Evolutionary conservation across 64 coral and sea anemone genomes (phyloP).

Genomic region (Stichodactyla mertensii): DNA sequence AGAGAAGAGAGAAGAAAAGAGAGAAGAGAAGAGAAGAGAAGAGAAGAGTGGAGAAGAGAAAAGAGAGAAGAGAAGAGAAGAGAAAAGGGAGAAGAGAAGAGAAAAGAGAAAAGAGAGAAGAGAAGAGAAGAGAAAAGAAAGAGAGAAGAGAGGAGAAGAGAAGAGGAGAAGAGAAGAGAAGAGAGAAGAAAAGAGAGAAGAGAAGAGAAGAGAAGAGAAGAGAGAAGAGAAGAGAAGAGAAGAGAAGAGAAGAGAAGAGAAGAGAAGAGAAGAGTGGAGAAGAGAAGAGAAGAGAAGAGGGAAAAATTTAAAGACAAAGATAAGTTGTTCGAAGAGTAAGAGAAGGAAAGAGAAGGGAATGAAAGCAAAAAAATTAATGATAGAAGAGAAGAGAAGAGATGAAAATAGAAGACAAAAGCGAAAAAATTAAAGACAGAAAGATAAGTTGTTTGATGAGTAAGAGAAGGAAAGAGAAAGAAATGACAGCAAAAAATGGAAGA

Average conservation of each 20-base stretch:
- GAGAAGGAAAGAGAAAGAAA: conserved; percentile 11
- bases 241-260: neutral
- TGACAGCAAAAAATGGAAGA: too few relatives aligned
- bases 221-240: too few relatives aligned
- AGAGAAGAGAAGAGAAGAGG: neutral
- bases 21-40: neutral
- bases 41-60: too few relatives aligned
- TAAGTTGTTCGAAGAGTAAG: too few relatives aligned
- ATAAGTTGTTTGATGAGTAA: neutral
- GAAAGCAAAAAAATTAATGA: too few relatives aligned
- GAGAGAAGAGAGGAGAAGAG: neutral
- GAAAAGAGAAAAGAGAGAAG: neutral
- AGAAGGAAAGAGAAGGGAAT: neutral
- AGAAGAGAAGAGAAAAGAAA: neutral
- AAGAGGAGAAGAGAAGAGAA: neutral
- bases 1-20: neutral
- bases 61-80: conserved; percentile 11
- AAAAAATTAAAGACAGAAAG: conserved; percentile 5
- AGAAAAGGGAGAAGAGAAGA: conserved; percentile 25
- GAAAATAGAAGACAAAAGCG: conserved; percentile 11
- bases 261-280: neutral
- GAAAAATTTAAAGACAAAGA: too few relatives aligned
- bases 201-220: conserved; percentile 23
- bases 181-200: conserved; percentile 27
- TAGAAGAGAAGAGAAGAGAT: conserved; percentile 13